Evolutionary conservation across 2,888 invertebrate species (phyloP).

Genomic region (Caenorhabditis doughertyi): DNA sequence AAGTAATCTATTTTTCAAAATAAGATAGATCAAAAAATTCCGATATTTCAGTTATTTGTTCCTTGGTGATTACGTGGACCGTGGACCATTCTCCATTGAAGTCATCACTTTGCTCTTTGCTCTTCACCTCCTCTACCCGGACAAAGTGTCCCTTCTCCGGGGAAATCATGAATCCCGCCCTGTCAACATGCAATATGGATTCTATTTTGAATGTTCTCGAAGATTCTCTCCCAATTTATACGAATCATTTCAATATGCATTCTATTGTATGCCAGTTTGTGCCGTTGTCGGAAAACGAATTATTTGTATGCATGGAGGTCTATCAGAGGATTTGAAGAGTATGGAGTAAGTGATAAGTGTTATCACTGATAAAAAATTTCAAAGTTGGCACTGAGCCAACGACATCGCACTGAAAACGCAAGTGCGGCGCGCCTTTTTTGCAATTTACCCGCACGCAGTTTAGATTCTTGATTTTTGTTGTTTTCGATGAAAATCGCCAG

Average conservation of each 20-base stretch:
- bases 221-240: slow-evolving; percentile 84
- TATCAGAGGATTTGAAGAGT: slow-evolving; percentile 81
- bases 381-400: too few species aligned
- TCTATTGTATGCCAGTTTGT: slow-evolving; percentile 98
- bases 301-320: slow-evolving; percentile 89
- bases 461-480: too few species aligned
- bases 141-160: slow-evolving; percentile 92
- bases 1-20: neutral
- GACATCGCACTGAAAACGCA: too few species aligned
- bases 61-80: slow-evolving; percentile 93
- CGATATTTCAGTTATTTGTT: slow-evolving; percentile 53
- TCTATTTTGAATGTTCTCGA: slow-evolving; percentile 87
- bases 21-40: neutral
- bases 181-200: slow-evolving; percentile 81
- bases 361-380: neutral
- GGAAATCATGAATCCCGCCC: slow-evolving; percentile 99
- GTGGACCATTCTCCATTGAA: slow-evolving; percentile 90
- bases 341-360: slow-evolving; percentile 87
- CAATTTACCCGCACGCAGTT: too few species aligned
- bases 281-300: slow-evolving; percentile 92
- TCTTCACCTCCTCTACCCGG: slow-evolving; percentile 86
- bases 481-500: too few species aligned
- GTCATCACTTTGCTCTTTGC: slow-evolving; percentile 89
- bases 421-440: too few species aligned
- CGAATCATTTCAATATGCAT: slow-evolving; percentile 83